These are phyloP conservation scores for Eremophila alpestris DNA, from an alignment of 2,797 vertebrate genomes.

Conservation along the genomic window DNA sequence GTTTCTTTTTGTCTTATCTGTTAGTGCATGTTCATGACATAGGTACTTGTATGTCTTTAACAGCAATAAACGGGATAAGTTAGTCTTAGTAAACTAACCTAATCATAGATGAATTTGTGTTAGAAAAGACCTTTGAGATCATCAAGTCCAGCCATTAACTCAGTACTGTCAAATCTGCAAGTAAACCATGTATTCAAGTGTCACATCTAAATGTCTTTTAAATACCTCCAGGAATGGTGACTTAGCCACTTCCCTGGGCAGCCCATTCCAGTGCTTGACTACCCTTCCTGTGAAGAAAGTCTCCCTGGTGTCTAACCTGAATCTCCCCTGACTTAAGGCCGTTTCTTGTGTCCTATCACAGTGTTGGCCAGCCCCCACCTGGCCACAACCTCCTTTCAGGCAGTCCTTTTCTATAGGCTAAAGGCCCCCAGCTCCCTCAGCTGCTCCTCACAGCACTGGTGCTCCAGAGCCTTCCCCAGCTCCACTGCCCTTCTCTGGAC, in stretches of 20 bases:
- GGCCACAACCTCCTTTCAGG: fast-evolving
- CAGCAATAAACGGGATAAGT: not conserved
- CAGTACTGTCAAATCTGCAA: not conserved
- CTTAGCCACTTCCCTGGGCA: not conserved
- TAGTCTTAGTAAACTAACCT: not conserved
- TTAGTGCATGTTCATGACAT: not conserved
- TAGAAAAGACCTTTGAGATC: not conserved
- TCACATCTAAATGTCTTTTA: not conserved
- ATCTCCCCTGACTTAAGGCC: not conserved
- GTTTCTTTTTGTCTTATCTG: not conserved
- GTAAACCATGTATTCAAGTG: not conserved
- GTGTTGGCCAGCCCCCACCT: fast-evolving
- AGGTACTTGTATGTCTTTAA: not conserved
- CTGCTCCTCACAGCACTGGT: not conserved
- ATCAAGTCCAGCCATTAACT: fast-evolving
- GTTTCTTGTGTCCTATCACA: fast-evolving
- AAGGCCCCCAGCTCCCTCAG: not conserved
- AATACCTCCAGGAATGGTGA: not conserved
- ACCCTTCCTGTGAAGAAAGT: not conserved
- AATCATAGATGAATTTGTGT: not conserved
- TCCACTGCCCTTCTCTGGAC: not conserved
- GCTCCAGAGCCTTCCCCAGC: not conserved
- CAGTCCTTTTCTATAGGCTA: not conserved
- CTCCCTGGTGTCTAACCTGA: not conserved
- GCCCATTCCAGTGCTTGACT: not conserved